Evolutionary conservation across 30 jellyfish, hydroid and myxozoan genomes (phyloP), one percentile per base, ranked within the genome.

Genomic region (Haliclystus octoradiatus): DNA sequence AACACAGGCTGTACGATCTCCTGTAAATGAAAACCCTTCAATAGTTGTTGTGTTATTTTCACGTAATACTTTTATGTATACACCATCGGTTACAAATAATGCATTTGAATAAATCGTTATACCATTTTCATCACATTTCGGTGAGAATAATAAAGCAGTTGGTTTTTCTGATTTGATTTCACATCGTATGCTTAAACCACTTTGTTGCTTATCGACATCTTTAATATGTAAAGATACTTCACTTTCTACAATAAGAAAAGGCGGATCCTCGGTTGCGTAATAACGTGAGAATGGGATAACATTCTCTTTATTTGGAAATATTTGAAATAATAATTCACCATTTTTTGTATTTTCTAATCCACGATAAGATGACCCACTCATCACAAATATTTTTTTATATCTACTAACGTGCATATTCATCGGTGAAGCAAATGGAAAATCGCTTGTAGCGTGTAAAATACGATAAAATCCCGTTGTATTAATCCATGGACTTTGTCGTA

Each of bases 261-360:
- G 73, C 15, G 73, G 73, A 29, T 64, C 73, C 64, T 64, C 73
- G 5, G 73, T 64, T n/a, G 73, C 73, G 29, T 19, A 64, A 29
- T 64, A 64, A 12, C 64, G 26, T 64, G 73, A 15, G 24, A 19
- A 64, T 2, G 31, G 52, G 29, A 26, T 29, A 64, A 15, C 52
- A 9, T 5, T 2, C 5, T 25, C 65, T 7, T 64, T 13, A n/a
- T 9, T n/a, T 9, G 73, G 31, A 64, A 64, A 64, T n/a, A 31
- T 64, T 64, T 64, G 52, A 22, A 64, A 26, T 3, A 13, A 13
- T 5, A 64, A 7, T 64, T 64, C 73, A 29, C 64, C 65, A 22
- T 31, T 29, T 2, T 13, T 23, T 7, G 63, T 22, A 7, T 22
- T 31, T 5, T n/a, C 73, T 3, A 64, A 24, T 2, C 73, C 73